Base-by-base conservation (phyloP, 2,797 vertebrate genomes). In the Cossypha dichroa region DNA sequence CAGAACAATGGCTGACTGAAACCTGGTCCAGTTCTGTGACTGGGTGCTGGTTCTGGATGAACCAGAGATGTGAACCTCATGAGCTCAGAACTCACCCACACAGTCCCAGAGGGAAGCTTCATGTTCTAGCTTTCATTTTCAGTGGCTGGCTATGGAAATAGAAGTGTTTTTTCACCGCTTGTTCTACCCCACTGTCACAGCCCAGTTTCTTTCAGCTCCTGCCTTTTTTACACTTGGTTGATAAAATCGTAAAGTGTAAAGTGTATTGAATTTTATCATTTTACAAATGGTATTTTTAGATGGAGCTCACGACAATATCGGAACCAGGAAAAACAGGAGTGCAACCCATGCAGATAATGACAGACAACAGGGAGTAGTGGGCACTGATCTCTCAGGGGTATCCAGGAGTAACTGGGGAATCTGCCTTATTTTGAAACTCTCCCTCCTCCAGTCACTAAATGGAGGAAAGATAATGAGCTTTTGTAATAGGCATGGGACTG, bases 401-500 rank as follows among this genome's bases (percentile, higher is more conserved):
- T 80, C 48, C 52, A 86, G 63, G 41, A 80, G 49, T 51, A 58
- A 90, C 13, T 31, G 68, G 45, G 43, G 45, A 87, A 79, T 36
- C 18, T 55, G 52, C 22, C 45, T 67, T 14, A 7, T 75, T 84
- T 84, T 0, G 0, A 82, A 82, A 40, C 8, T 69, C 63, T 93
- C 21, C 40, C 36, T 69, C n/a, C 67, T 79, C 59, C 45, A 58
- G 11, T 26, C 62, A 34, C 46, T 58, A 95, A 91, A 88, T 43
- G 38, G 36, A 82, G 73, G 59, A 85, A 88, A 92, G 52, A 74
- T 88, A 95, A 81, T 25, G 34, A 84, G 28, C 21, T 90, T 93
- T 90, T 89, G 75, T 54, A 93, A 85, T 41, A 92, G 68, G 46
- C 28, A 95, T 75, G 36, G 49, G 82, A 87, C 90, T 92, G 70